Percentiles rank a stretch among this genome's conserved stretches.
Evolutionary conservation across 2,888 invertebrate genomes (phyloP).

Genomic region (Archaeoteleia sp.): DNA sequence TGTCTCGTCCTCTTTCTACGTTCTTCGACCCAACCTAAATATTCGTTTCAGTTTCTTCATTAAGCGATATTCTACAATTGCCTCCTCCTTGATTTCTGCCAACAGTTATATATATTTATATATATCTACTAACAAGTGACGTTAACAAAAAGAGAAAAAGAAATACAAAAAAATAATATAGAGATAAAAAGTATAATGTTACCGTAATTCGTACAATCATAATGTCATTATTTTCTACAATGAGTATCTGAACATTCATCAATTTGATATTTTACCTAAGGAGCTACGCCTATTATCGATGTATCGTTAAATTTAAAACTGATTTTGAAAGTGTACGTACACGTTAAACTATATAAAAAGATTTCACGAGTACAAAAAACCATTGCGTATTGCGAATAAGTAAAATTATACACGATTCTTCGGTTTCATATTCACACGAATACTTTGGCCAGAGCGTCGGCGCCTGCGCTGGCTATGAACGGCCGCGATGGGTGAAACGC

Average conservation of each 20-base stretch:
- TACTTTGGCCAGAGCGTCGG: slow-evolving; percentile 99
- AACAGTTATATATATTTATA: slow-evolving; percentile 54
- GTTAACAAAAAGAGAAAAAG: slow-evolving; percentile 53
- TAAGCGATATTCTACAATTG: slow-evolving; percentile 65
- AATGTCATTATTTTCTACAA: slow-evolving; percentile 64
- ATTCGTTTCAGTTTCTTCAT: slow-evolving; percentile 58
- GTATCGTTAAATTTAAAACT: slow-evolving; percentile 65
- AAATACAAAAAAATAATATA: slow-evolving; percentile 11
- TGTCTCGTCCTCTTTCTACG: slow-evolving; percentile 55
- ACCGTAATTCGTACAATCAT: slow-evolving; percentile 54
- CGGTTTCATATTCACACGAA: slow-evolving; percentile 82
- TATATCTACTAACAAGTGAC: slow-evolving; percentile 53
- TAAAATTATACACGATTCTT: slow-evolving; percentile 55
- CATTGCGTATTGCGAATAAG: slow-evolving; percentile 60
- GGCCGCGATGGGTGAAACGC: slow-evolving; percentile 99
- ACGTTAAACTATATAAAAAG: slow-evolving; percentile 72
- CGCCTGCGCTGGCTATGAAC: slow-evolving; percentile 98
- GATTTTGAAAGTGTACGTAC: slow-evolving; percentile 70
- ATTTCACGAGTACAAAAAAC: slow-evolving; percentile 71
- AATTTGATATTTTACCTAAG: slow-evolving; percentile 66
- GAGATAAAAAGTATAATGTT: slow-evolving; percentile 28
- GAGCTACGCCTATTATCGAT: slow-evolving; percentile 61
- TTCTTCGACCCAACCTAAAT: slow-evolving; percentile 27
- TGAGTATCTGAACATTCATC: slow-evolving; percentile 69
- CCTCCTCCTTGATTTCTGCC: slow-evolving; percentile 53